These are phyloP conservation scores for Yoshiicerus persimilis DNA, from an alignment of 1,140 invertebrate species.

Conservation along the genomic window DNA sequence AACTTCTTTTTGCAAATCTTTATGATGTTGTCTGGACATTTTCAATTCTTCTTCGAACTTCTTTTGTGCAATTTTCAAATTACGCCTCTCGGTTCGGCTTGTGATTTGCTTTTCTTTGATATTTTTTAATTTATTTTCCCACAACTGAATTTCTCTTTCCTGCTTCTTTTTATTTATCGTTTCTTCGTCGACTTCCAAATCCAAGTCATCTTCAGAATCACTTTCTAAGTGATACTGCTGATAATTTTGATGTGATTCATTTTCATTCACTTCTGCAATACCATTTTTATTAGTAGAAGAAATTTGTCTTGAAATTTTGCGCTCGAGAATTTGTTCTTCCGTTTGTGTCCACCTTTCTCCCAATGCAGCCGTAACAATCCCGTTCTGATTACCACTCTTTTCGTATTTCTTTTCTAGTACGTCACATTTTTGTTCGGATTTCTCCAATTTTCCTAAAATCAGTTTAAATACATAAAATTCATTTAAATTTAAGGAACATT, in stretches of 20 bases:
- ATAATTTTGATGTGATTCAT: slow-evolving; percentile 32
- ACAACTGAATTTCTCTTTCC: slow-evolving; percentile 71
- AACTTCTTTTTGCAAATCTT: slow-evolving; percentile 76
- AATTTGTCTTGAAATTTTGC: slow-evolving; percentile 36
- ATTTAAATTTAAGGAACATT: too few relatives aligned
- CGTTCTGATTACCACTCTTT: slow-evolving; percentile 32
- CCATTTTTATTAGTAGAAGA: slow-evolving; percentile 46
- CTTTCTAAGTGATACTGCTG: background rate
- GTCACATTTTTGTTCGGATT: slow-evolving; percentile 71
- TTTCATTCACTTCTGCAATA: slow-evolving; percentile 26
- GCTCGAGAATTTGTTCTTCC: slow-evolving; percentile 54
- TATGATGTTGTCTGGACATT: slow-evolving; percentile 55
- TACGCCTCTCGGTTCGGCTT: slow-evolving; percentile 74
- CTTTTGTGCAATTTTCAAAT: slow-evolving; percentile 73
- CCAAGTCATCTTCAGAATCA: slow-evolving; percentile 26
- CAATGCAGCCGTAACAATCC: slow-evolving; percentile 16
- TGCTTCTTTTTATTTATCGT: slow-evolving; percentile 66
- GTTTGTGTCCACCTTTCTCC: slow-evolving; percentile 49
- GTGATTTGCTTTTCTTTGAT: slow-evolving; percentile 75
- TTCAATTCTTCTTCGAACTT: slow-evolving; percentile 74
- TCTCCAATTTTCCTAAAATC: slow-evolving; percentile 72
- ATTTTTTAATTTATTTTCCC: slow-evolving; percentile 72
- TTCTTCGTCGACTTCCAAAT: slow-evolving; percentile 71
- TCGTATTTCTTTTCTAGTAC: slow-evolving; percentile 64
- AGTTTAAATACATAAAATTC: too few relatives aligned